phyloP scores from a whole-genome alignment of 2,888 invertebrate genomes.

The Acronicta leporina region DNA sequence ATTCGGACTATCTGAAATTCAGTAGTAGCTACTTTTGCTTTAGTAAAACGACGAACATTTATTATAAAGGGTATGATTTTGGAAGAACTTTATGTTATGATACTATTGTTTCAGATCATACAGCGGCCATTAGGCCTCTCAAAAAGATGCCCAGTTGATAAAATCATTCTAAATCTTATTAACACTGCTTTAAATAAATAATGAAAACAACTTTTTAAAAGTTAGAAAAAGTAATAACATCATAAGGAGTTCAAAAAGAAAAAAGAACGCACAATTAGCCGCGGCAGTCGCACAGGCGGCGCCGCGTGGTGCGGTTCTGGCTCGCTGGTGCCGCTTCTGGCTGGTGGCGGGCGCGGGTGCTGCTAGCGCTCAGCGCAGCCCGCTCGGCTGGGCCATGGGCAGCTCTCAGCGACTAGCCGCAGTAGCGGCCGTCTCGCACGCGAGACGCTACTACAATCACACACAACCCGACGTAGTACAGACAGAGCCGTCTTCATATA shows the following conservation, averaged over 20 bases:
- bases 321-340: conserved; percentile 78
- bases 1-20: too few species aligned
- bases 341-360: conserved; percentile 77
- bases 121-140: conserved; percentile 1
- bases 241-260: conserved; percentile 31
- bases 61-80: too few species aligned
- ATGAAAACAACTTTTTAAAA: conserved; percentile 29
- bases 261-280: conserved; percentile 54
- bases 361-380: conserved; percentile 84
- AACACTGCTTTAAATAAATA: conserved; percentile 55
- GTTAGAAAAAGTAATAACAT: conserved; percentile 32
- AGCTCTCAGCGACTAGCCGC: conserved; percentile 91
- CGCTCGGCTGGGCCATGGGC: conserved; percentile 90
- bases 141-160: conserved; percentile 37
- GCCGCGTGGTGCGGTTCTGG: conserved; percentile 78
- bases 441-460: conserved; percentile 82
- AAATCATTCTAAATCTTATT: conserved; percentile 21
- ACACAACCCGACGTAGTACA: conserved; percentile 79
- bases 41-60: too few species aligned
- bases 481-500: conserved; percentile 75
- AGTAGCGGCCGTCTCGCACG: conserved; percentile 85
- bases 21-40: too few species aligned
- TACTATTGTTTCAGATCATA: conserved; percentile 49
- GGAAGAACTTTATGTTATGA: too few species aligned
- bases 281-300: conserved; percentile 77